Base-by-base conservation (phyloP, 2,113 vertebrate species). In the Passer montanus region DNA sequence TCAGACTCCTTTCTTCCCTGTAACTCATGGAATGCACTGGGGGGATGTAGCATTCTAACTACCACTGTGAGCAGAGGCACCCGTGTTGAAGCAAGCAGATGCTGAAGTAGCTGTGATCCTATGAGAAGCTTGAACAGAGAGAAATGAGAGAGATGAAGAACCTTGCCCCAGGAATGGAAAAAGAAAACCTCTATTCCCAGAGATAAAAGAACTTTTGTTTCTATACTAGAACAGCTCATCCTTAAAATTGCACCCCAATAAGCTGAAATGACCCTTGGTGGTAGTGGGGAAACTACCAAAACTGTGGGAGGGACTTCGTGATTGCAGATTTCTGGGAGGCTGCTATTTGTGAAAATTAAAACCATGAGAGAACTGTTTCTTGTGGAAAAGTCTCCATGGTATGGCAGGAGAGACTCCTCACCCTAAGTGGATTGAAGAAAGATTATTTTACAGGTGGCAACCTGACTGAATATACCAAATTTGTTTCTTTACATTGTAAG, bases 251-350 rank as follows among this genome's bases (percentile, higher is more conserved):
- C 37, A 41, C 35, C 15, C 15, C 49, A 70, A 41, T 13, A 72
- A 72, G 49, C 28, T 53, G 21, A 72, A 53, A 33, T 53, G 37
- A 53, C 15, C 37, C 37, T 31, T 53, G 30, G 37, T 53, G 15
- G 37, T 18, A 53, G 21, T 31, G 49, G 49, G 21, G 31, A 52
- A 70, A 53, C 28, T 41, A 72, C 21, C 21, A 72, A 53, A 35
- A 53, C 3, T 17, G 0, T 41, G 37, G 5, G 49, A 53, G 49
- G n/a, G 37, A 53, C 37, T 53, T 33, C 28, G 33, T 2, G 0
- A 72, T 53, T 41, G 37, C 28, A 72, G 37, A 72, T 41, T 33
- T 72, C 37, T 28, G 5, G 21, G 69, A 6, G 2, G 37, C 37
- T 41, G 50, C 30, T 55, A 28, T n/a, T 56, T 6, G 6, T 44